Conservation (phyloP, 1,140 invertebrate species). For the Drosophila nigromelanica region DNA sequence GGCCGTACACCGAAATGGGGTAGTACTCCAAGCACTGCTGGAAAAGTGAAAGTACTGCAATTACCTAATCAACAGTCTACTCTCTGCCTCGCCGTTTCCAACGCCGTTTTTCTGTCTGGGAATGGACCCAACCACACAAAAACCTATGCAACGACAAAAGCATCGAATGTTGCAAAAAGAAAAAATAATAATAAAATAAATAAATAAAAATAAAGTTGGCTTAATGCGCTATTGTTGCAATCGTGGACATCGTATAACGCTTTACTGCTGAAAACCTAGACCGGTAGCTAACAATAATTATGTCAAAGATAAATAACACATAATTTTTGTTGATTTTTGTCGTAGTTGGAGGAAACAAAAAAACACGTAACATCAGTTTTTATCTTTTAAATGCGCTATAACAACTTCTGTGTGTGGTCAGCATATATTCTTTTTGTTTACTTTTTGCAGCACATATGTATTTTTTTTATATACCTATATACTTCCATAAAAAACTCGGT, state of each 20-base stretch:
- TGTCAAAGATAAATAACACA: conserved; percentile 26
- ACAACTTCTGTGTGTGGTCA: conserved; percentile 26
- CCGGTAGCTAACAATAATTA: conserved; percentile 22
- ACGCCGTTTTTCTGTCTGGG: conserved; percentile 42
- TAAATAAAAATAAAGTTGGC: conserved; percentile 40
- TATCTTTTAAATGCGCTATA: conserved; percentile 50
- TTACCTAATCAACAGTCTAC: conserved; percentile 63
- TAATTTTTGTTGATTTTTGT: conserved; percentile 25
- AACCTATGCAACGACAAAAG: conserved; percentile 15
- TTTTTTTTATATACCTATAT: background rate
- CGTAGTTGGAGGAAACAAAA: conserved; percentile 47
- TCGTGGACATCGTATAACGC: conserved; percentile 33
- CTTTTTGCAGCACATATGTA: conserved; percentile 4
- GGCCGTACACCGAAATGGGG: conserved; percentile 1
- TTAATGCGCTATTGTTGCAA: conserved; percentile 78
- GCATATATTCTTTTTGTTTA: conserved; percentile 45
- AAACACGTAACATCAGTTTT: conserved; percentile 60
- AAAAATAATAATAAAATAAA: conserved; percentile 14
- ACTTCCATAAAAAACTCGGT: conserved; percentile 8
- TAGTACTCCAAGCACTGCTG: conserved; percentile 40
- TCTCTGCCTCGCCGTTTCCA: background rate
- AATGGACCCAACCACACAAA: conserved; percentile 52
- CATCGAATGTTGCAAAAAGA: conserved; percentile 36
- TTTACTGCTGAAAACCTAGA: conserved; percentile 51
- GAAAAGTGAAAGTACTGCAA: conserved; percentile 75